phyloP scores from a whole-genome alignment of 2,797 vertebrate species.

The Ceryle rudis region DNA sequence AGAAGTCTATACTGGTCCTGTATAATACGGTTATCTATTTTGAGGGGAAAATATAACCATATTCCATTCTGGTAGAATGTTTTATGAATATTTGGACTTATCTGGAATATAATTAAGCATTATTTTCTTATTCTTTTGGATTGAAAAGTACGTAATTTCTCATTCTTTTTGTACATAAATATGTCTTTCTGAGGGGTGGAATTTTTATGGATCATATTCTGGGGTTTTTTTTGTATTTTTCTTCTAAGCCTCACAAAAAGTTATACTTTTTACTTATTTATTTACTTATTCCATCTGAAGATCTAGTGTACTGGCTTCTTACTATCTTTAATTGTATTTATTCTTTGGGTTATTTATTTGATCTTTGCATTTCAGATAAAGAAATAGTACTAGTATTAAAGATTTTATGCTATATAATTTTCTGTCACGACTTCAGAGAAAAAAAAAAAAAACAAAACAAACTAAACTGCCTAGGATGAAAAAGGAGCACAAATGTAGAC shows the following conservation, averaged over 20 bases:
- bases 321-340: not conserved
- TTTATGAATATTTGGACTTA: not conserved
- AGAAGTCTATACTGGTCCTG: not conserved
- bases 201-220: not conserved
- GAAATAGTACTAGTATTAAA: not conserved
- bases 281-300: not conserved
- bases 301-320: not conserved
- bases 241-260: not conserved
- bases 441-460: not conserved
- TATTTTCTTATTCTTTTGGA: not conserved
- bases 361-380: not conserved
- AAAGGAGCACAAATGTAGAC: not conserved
- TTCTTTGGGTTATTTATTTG: slow-evolving; percentile 23
- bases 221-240: not conserved
- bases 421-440: not conserved
- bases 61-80: not conserved
- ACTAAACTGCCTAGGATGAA: not conserved
- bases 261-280: not conserved
- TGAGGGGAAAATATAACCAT: not conserved
- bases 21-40: not conserved
- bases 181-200: not conserved
- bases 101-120: not conserved
- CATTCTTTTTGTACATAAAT: not conserved
- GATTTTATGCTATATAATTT: not conserved
- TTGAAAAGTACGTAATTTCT: not conserved